phyloP scores from a whole-genome alignment of 2,888 invertebrate species.

The Taenaris catops region DNA sequence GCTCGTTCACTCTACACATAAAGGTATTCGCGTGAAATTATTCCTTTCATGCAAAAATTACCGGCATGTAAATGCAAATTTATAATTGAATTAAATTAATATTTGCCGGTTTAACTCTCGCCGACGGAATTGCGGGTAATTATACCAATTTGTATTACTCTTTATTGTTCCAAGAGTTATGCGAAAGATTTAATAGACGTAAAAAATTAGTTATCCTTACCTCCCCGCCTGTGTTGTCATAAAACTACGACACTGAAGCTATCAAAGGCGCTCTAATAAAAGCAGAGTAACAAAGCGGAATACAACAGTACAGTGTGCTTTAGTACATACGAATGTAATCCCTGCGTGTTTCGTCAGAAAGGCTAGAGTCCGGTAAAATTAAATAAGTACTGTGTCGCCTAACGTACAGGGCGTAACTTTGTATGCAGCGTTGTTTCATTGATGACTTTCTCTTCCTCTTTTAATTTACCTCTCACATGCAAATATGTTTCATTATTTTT shows the following conservation, averaged over 20 bases:
- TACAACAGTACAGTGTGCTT: constrained; percentile 33
- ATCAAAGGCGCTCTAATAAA: constrained; percentile 63
- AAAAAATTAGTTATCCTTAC: constrained; percentile 48
- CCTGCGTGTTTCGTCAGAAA: constrained; percentile 9
- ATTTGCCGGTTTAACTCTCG: constrained; percentile 39
- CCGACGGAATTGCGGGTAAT: constrained; percentile 12
- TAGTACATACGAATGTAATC: constrained; percentile 17
- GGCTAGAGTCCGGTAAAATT: constrained; percentile 11
- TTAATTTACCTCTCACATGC: constrained; percentile 25
- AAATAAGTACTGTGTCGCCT: constrained; percentile 13
- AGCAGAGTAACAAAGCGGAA: constrained; percentile 49
- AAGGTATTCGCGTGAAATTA: constrained; percentile 16
- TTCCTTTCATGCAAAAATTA: constrained; percentile 18
- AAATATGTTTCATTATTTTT: constrained; percentile 22
- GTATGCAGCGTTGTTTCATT: constrained; percentile 29
- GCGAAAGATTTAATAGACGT: constrained; percentile 24
- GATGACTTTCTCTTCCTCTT: constrained; percentile 27
- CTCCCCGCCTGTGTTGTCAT: constrained; percentile 36
- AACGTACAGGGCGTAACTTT: constrained; percentile 21
- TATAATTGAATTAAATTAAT: constrained; percentile 68
- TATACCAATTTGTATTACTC: constrained; percentile 15
- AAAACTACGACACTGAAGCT: constrained; percentile 56
- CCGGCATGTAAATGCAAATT: constrained; percentile 41
- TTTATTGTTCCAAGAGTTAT: constrained; percentile 18
- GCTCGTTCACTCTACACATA: constrained; percentile 10